Evolutionary conservation across 2,888 invertebrate species (phyloP).

Genomic region (Pammene fasciana): DNA sequence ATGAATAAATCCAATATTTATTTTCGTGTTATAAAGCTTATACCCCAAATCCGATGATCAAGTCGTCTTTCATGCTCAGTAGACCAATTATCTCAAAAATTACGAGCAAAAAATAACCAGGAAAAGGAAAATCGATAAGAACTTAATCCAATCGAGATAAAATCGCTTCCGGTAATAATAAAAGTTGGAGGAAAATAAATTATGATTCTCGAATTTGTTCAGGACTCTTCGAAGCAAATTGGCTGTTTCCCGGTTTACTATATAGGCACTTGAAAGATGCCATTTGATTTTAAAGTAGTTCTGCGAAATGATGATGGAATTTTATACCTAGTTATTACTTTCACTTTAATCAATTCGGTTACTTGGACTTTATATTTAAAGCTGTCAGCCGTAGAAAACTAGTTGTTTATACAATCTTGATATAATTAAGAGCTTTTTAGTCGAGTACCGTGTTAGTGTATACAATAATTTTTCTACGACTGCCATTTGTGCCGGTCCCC

Average conservation of each 20-base stretch:
- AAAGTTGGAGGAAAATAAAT: slow-evolving; percentile 18
- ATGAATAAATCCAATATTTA: too few species aligned
- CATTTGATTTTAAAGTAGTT: background rate
- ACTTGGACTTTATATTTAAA: background rate
- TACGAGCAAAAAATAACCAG: slow-evolving; percentile 8
- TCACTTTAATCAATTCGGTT: too few species aligned
- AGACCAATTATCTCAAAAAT: slow-evolving; percentile 10
- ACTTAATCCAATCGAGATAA: slow-evolving; percentile 20
- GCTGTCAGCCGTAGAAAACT: too few species aligned
- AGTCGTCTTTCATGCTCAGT: background rate
- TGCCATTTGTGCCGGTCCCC: too few species aligned
- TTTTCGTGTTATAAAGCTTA: too few species aligned
- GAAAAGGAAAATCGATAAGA: slow-evolving; percentile 11
- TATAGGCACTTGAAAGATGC: background rate
- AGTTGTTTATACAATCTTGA: too few species aligned
- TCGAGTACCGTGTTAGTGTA: too few species aligned
- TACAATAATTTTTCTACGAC: too few species aligned
- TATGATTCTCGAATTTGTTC: background rate
- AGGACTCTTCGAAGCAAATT: slow-evolving; percentile 13
- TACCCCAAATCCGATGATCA: background rate
- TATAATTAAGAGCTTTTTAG: too few species aligned
- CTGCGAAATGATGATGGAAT: background rate
- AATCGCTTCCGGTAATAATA: background rate
- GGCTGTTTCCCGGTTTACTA: slow-evolving; percentile 11
- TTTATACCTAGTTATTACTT: too few species aligned